Conservation (phyloP, 2,888 invertebrate genomes). For the Hedya salicella region DNA sequence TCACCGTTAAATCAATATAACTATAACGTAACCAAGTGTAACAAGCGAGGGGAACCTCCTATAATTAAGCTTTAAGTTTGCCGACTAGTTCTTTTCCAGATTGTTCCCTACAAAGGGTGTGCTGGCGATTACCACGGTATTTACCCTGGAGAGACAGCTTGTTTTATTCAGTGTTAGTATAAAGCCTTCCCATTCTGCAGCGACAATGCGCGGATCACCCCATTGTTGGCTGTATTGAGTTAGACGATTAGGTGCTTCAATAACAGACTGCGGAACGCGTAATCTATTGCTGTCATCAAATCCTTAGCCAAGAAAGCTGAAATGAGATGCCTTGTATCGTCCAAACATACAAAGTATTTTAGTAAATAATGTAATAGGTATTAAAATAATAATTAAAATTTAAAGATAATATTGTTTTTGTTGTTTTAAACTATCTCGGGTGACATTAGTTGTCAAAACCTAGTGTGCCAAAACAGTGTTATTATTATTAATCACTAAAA, state of each 20-base stretch:
- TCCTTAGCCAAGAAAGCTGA: slow-evolving; percentile 46
- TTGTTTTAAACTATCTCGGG: too few relatives aligned
- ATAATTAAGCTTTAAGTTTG: too few relatives aligned
- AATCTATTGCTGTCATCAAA: slow-evolving; percentile 61
- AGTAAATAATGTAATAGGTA: too few relatives aligned
- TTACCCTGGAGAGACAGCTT: slow-evolving; percentile 68
- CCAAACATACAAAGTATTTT: too few relatives aligned
- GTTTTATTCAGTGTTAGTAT: slow-evolving; percentile 73
- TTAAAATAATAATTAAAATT: too few relatives aligned
- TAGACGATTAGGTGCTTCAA: slow-evolving; percentile 75
- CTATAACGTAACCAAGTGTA: too few relatives aligned
- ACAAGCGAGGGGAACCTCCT: too few relatives aligned
- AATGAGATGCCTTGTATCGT: slow-evolving; percentile 21
- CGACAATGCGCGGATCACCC: slow-evolving; percentile 75
- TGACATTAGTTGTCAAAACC: too few relatives aligned
- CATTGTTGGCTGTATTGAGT: slow-evolving; percentile 74
- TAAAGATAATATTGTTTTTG: too few relatives aligned
- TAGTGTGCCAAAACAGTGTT: too few relatives aligned
- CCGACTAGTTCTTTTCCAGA: slow-evolving; percentile 53
- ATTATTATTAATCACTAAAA: too few relatives aligned
- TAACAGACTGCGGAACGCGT: slow-evolving; percentile 57
- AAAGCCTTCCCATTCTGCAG: slow-evolving; percentile 77
- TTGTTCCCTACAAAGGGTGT: slow-evolving; percentile 57
- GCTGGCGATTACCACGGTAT: slow-evolving; percentile 73
- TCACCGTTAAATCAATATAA: too few relatives aligned